Percentiles rank a stretch among this genome's conserved stretches.
Evolutionary conservation across 2,888 invertebrate genomes (phyloP).

Genomic region (Drosophila cracens): DNA sequence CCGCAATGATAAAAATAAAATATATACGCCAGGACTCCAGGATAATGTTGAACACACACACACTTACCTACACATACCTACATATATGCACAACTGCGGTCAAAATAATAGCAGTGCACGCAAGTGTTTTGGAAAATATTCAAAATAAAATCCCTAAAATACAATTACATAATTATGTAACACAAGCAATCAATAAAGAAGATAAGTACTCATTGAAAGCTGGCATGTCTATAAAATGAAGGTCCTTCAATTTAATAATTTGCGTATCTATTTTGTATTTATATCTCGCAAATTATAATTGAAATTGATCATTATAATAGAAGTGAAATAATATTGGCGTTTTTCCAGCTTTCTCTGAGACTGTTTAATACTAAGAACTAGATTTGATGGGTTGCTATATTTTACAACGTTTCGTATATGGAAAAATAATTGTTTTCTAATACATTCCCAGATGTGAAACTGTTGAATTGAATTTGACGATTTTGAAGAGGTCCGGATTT

Average conservation of each 20-base stretch:
- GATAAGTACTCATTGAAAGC: neutral
- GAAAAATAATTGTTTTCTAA: neutral
- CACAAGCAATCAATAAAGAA: neutral
- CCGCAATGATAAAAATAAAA: conserved; percentile 66
- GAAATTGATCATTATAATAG: neutral
- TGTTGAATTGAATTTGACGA: neutral
- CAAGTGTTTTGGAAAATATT: neutral
- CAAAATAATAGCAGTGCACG: neutral
- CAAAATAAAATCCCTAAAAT: neutral
- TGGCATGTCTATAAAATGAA: neutral
- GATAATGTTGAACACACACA: neutral
- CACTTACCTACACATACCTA: neutral
- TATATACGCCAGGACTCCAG: conserved; percentile 19
- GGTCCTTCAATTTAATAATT: neutral
- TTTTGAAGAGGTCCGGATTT: neutral
- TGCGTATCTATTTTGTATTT: neutral
- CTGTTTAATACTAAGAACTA: neutral
- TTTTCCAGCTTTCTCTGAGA: neutral
- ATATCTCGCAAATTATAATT: neutral
- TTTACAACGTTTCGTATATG: neutral
- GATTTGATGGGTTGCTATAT: neutral
- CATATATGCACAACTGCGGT: neutral
- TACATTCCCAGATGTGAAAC: neutral
- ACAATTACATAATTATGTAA: neutral
- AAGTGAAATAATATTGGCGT: neutral